These are phyloP conservation scores for Rhinogobio ventralis DNA, from an alignment of 2,797 vertebrate genomes.

Conservation along the genomic window DNA sequence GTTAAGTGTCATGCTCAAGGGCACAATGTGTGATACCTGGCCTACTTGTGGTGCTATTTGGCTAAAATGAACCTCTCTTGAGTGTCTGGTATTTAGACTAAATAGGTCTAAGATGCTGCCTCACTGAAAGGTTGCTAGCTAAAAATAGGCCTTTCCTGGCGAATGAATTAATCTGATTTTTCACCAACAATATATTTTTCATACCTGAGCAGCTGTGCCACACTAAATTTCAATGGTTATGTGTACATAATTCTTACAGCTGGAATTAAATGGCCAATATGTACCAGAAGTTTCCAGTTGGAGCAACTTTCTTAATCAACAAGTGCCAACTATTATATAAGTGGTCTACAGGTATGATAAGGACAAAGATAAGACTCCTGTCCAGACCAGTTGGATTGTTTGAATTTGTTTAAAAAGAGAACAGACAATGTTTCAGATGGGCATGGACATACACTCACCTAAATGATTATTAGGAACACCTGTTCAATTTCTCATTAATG, in stretches of 20 bases:
- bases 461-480: too few species aligned
- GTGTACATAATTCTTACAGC: slow-evolving; percentile 57
- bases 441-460: neutral
- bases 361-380: slow-evolving; percentile 24
- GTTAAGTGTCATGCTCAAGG: neutral
- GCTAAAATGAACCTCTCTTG: slow-evolving; percentile 5
- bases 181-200: neutral
- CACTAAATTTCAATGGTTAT: slow-evolving; percentile 49
- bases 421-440: too few species aligned
- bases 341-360: slow-evolving; percentile 51
- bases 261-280: slow-evolving; percentile 63
- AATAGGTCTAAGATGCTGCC: slow-evolving; percentile 53
- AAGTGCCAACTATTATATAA: slow-evolving; percentile 45
- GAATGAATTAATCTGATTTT: slow-evolving; percentile 20
- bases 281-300: slow-evolving; percentile 54
- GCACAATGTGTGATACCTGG: neutral
- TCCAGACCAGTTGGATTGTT: slow-evolving; percentile 48
- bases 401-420: too few species aligned
- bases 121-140: slow-evolving; percentile 52
- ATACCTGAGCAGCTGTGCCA: slow-evolving; percentile 6
- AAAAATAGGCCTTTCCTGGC: slow-evolving; percentile 57
- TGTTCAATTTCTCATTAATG: too few species aligned
- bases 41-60: neutral
- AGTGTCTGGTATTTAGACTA: slow-evolving; percentile 59
- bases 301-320: slow-evolving; percentile 55